These are phyloP conservation scores for Tor tambroides DNA, from an alignment of 2,113 vertebrate genomes.

Conservation along the genomic window DNA sequence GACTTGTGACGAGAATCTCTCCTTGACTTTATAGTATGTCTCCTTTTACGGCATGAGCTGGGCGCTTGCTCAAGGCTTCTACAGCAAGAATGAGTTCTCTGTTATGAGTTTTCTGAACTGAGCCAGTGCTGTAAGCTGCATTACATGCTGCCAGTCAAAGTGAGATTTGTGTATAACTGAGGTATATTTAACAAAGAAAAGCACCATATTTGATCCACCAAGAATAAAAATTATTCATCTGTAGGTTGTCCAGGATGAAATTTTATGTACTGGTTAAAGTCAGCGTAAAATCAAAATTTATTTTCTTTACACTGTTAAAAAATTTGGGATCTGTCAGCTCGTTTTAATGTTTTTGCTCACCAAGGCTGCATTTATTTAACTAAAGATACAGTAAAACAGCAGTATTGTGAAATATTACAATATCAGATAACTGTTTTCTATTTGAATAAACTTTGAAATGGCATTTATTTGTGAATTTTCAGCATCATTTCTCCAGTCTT, in stretches of 20 bases:
- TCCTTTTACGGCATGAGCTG: neutral
- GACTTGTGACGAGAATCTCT: neutral
- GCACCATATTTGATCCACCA: neutral
- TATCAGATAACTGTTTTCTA: too few relatives aligned
- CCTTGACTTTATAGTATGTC: neutral
- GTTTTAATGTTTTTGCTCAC: too few relatives aligned
- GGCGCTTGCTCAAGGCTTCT: neutral
- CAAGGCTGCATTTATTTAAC: too few relatives aligned
- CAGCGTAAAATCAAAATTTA: too few relatives aligned
- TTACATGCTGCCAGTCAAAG: neutral
- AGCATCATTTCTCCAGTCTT: too few relatives aligned
- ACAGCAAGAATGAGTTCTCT: neutral
- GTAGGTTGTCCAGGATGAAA: neutral
- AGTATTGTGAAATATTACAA: too few relatives aligned
- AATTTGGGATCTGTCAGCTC: too few relatives aligned
- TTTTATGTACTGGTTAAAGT: neutral
- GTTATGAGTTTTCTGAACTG: too few relatives aligned
- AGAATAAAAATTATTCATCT: neutral
- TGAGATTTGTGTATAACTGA: neutral
- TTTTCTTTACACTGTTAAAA: too few relatives aligned
- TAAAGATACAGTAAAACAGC: too few relatives aligned
- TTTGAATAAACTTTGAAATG: too few relatives aligned
- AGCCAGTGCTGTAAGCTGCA: neutral
- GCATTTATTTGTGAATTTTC: too few relatives aligned
- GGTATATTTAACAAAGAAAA: neutral